Base-by-base conservation (phyloP, 2,888 invertebrate species). In the Aleiodes testaceus region DNA sequence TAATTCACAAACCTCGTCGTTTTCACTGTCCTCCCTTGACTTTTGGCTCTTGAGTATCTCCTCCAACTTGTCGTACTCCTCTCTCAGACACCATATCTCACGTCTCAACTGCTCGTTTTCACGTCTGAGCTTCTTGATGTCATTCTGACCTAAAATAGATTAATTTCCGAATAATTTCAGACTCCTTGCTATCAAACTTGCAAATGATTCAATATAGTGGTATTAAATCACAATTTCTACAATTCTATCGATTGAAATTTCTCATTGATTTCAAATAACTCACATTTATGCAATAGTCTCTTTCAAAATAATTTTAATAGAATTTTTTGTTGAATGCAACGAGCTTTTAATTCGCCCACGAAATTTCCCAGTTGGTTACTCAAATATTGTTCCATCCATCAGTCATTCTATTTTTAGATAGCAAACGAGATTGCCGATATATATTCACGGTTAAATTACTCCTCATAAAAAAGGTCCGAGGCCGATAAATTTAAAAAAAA, bases 81-180 rank as follows among this genome's bases (percentile, higher is more conserved):
- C 96, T 42, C 96, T 90, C 66, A 96, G 90, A 70, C 93, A 93
- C 90, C 95, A 96, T 84, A 96, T 95, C 88, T 96, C 96, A 20
- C 95, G 90, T 81, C 95, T 92, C 69, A 97, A 89, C 86, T 95
- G 94, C 79, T 96, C 96, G 89, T 96, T 96, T 85, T 97, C 96
- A 52, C 94, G 90, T 75, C 95, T 93, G 82, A 97, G 86, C 85
- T 96, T 96, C 88, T 96, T 95, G 80, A 96, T 95, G 85, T 96
- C 96, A 78, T 93, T 93, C 87, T 96, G 96, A 78, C 96, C 95
- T 95, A 88, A 18, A 88, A 87, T 72, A 78, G 5, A 59, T n/a
- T 6, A 5, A 36, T 36, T 36, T 59, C 36, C 16, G 4, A 14
- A 36, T 59, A 36, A 36, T 36, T 59, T 36, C 42, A n/a, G 42